Evolutionary conservation across 2,113 vertebrate species (phyloP).

Genomic region (Mugil cephalus): DNA sequence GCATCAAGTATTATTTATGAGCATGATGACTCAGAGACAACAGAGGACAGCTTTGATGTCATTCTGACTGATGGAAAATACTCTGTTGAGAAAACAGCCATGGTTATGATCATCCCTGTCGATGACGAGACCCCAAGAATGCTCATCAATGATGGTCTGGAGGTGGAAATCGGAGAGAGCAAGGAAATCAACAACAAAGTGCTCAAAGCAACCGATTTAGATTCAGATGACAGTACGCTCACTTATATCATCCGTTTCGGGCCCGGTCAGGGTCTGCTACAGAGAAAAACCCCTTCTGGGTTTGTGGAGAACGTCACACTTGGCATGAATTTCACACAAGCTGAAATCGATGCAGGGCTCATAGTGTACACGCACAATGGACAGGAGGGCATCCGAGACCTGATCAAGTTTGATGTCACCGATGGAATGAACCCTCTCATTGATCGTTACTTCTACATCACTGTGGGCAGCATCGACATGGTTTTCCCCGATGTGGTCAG

Average conservation of each 20-base stretch:
- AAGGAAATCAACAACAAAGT: slow-evolving; percentile 88
- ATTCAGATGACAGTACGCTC: slow-evolving; percentile 91
- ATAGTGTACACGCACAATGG: slow-evolving; percentile 90
- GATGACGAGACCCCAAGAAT: slow-evolving; percentile 96
- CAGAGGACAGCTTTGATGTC: slow-evolving; percentile 91
- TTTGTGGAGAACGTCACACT: slow-evolving; percentile 88
- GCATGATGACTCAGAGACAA: slow-evolving; percentile 95
- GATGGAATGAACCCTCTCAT: slow-evolving; percentile 94
- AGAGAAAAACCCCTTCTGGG: slow-evolving; percentile 81
- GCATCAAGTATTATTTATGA: slow-evolving; percentile 95
- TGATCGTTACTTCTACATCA: slow-evolving; percentile 95
- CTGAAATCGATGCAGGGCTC: slow-evolving; percentile 88
- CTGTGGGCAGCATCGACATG: slow-evolving; percentile 88
- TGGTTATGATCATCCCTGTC: slow-evolving; percentile 89
- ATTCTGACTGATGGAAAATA: slow-evolving; percentile 91
- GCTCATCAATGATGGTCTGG: slow-evolving; percentile 93
- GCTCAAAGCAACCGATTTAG: slow-evolving; percentile 93
- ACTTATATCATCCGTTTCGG: slow-evolving; percentile 88
- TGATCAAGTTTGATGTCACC: slow-evolving; percentile 95
- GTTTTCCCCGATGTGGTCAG: slow-evolving; percentile 95
- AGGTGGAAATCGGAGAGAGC: slow-evolving; percentile 90
- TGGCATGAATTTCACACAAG: slow-evolving; percentile 96
- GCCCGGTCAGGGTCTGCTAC: slow-evolving; percentile 89
- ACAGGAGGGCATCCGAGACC: slow-evolving; percentile 90
- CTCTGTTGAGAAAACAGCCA: slow-evolving; percentile 82